Conservation (phyloP, 2,113 vertebrate species). For the Clarias batrachus region DNA sequence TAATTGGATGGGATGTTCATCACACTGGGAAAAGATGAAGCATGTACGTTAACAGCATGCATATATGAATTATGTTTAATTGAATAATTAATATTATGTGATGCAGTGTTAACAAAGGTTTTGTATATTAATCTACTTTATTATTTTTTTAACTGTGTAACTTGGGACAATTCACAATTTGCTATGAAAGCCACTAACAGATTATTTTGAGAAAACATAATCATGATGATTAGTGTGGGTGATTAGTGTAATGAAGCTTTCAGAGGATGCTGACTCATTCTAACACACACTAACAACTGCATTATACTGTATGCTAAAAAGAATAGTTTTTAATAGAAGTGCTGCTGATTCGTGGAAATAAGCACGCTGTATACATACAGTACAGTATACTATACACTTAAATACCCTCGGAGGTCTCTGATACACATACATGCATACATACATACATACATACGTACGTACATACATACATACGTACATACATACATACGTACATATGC, state of each 20-base stretch:
- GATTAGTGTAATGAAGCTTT: neutral
- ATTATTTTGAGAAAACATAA: no score
- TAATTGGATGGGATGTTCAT: neutral
- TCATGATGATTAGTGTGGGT: no score
- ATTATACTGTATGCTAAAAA: neutral
- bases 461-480: no score
- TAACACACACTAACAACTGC: neutral
- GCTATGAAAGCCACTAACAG: no score
- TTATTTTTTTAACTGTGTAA: neutral
- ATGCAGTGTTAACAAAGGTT: neutral
- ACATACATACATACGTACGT: no score
- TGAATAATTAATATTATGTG: neutral
- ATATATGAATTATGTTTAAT: neutral
- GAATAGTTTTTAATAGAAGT: no score
- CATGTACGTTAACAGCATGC: neutral
- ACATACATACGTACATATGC: no score
- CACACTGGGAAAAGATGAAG: neutral
- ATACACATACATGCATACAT: no score
- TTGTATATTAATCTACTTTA: no score
- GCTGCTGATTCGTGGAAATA: neutral
- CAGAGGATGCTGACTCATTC: neutral
- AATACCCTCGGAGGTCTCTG: no score
- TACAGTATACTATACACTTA: no score
- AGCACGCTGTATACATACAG: neutral
- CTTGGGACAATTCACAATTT: neutral